These are phyloP conservation scores for Ganaspis sp. DNA, from an alignment of 1,140 invertebrate species.

Conservation along the genomic window DNA sequence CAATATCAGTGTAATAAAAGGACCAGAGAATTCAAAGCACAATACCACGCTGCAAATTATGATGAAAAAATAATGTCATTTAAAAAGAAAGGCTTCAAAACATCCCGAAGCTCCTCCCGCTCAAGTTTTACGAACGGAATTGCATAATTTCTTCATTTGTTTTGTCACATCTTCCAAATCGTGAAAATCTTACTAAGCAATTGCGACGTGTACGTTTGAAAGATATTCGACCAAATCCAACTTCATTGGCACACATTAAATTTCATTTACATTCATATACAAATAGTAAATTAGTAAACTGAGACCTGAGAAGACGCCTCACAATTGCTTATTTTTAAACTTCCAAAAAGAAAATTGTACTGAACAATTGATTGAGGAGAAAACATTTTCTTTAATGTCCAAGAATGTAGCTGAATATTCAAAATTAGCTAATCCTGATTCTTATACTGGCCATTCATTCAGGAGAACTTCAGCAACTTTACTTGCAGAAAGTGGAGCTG, in stretches of 20 bases:
- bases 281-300: too few relatives aligned
- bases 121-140: not conserved
- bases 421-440: too few relatives aligned
- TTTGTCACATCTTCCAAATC: not conserved
- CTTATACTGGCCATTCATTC: too few relatives aligned
- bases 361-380: too few relatives aligned
- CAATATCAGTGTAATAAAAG: not conserved
- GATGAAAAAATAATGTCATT: not conserved
- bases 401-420: too few relatives aligned
- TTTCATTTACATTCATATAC: too few relatives aligned
- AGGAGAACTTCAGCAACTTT: too few relatives aligned
- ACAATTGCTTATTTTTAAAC: too few relatives aligned
- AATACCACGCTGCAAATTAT: not conserved
- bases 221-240: not conserved
- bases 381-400: too few relatives aligned
- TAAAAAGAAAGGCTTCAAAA: not conserved
- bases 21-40: not conserved
- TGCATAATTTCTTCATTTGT: not conserved
- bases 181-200: not conserved
- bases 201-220: not conserved
- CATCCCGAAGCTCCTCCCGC: not conserved
- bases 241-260: not conserved
- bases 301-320: too few relatives aligned
- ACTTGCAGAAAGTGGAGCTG: too few relatives aligned
- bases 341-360: too few relatives aligned